These are phyloP conservation scores for Mionectes macconnelli DNA, from an alignment of 2,113 vertebrate genomes.

Conservation along the genomic window DNA sequence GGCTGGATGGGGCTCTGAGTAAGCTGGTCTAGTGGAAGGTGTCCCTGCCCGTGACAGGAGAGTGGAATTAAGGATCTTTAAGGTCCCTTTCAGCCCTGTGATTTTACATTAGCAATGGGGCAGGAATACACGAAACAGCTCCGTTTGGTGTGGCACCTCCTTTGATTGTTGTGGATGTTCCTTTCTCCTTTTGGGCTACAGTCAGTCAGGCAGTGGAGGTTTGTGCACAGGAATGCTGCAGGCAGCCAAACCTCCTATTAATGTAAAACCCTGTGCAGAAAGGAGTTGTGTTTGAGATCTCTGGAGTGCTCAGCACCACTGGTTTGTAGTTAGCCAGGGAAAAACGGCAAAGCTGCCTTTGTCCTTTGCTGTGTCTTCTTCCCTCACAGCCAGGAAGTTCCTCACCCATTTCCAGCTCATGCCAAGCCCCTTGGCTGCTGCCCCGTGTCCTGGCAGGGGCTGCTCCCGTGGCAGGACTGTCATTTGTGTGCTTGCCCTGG, in stretches of 20 bases:
- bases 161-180: background rate
- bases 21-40: background rate
- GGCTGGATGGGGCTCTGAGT: background rate
- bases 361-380: background rate
- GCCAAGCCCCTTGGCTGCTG: background rate
- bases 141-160: fast-evolving
- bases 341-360: background rate
- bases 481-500: background rate
- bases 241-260: background rate
- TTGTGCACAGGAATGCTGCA: background rate
- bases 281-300: background rate
- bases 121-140: background rate
- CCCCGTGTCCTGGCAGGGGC: background rate
- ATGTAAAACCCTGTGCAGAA: background rate
- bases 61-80: background rate
- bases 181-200: background rate
- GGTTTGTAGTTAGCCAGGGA: background rate
- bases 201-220: background rate
- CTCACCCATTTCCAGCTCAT: background rate
- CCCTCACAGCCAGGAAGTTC: background rate
- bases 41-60: background rate
- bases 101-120: background rate
- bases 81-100: background rate
- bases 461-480: background rate
- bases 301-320: background rate